phyloP scores from a whole-genome alignment of 2,888 invertebrate genomes.

The Aproaerema taeniolella region DNA sequence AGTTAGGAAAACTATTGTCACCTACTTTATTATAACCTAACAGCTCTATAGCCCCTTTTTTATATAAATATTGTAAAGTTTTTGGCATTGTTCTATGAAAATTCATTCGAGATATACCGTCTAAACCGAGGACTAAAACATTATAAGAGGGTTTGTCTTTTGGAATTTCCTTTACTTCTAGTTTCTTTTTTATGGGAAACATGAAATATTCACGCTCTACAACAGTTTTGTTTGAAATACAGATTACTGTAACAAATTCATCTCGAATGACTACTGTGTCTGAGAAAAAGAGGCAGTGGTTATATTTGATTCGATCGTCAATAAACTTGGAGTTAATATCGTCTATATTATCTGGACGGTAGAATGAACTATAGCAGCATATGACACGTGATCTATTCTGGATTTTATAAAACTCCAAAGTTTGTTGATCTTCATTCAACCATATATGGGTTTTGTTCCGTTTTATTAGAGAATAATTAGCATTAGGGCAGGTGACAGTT shows the following conservation, averaged over 20 bases:
- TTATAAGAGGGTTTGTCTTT: conserved; percentile 53
- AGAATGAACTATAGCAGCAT: conserved; percentile 78
- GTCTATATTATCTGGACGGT: conserved; percentile 30
- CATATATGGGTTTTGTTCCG: background rate
- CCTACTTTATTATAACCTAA: conserved; percentile 92
- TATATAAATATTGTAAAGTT: conserved; percentile 75
- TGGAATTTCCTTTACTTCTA: background rate
- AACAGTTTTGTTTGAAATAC: conserved; percentile 71
- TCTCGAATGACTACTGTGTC: conserved; percentile 45
- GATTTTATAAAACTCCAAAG: no score
- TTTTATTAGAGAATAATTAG: background rate
- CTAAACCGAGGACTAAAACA: conserved; percentile 86
- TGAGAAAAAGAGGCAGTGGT: conserved; percentile 58
- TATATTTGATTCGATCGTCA: conserved; percentile 47
- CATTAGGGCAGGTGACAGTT: background rate
- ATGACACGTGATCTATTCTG: background rate
- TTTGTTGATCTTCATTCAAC: background rate
- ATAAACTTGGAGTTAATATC: background rate
- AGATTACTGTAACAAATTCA: conserved; percentile 83
- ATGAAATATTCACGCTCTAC: background rate
- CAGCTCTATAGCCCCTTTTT: conserved; percentile 83
- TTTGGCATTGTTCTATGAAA: conserved; percentile 87
- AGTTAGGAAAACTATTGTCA: conserved; percentile 91
- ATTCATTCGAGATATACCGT: conserved; percentile 88
- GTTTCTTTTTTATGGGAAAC: background rate